phyloP scores from a whole-genome alignment of 2,888 invertebrate species.

The Microplitis deprimator region DNA sequence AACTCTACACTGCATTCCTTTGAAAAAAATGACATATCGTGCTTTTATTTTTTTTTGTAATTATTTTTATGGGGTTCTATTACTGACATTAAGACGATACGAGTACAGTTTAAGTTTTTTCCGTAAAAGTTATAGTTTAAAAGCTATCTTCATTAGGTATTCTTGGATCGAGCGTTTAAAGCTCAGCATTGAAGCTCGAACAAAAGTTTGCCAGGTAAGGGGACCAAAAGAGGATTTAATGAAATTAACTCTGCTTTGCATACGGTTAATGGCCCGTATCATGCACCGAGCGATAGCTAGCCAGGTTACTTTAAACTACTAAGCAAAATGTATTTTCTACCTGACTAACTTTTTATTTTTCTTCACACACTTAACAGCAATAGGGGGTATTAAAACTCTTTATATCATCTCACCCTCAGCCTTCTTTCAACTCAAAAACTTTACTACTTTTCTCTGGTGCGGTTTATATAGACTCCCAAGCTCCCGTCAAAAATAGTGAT shows the following conservation, averaged over 20 bases:
- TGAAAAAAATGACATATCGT: too few species aligned
- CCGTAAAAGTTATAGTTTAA: too few species aligned
- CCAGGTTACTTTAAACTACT: neutral
- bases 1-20: too few species aligned
- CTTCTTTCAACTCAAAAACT: conserved; percentile 15
- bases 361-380: conserved; percentile 21
- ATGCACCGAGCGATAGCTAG: conserved; percentile 27
- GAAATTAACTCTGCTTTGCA: conserved; percentile 64
- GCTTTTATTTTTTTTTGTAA: too few species aligned
- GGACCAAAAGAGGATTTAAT: conserved; percentile 59
- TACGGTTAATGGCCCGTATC: conserved; percentile 62
- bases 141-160: conserved; percentile 54
- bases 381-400: conserved; percentile 27
- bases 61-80: too few species aligned
- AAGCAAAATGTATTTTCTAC: conserved; percentile 23
- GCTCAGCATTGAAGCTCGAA: conserved; percentile 55
- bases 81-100: too few species aligned
- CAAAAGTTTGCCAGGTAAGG: conserved; percentile 52
- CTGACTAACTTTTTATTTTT: neutral
- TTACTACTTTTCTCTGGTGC: neutral
- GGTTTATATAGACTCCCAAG: conserved; percentile 1
- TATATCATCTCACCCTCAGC: neutral
- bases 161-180: conserved; percentile 55
- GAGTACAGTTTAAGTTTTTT: too few species aligned
- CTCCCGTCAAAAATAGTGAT: conserved; percentile 45